Evolutionary conservation across 2,888 invertebrate species (phyloP).

Genomic region (Gari tellinella): DNA sequence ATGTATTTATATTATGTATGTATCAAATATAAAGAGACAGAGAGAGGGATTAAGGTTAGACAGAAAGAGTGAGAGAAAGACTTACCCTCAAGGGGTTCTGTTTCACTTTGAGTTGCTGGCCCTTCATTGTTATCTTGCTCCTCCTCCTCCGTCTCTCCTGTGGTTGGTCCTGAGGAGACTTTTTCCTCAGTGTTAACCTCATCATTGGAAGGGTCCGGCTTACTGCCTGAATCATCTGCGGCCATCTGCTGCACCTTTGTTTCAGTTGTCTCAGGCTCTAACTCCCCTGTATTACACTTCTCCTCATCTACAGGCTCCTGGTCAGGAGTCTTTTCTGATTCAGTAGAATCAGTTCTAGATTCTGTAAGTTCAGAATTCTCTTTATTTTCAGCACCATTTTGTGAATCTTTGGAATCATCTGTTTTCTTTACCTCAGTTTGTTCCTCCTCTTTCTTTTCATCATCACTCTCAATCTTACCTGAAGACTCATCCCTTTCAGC

Average conservation of each 20-base stretch:
- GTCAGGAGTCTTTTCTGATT: conserved; percentile 32
- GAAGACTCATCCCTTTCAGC: conserved; percentile 2
- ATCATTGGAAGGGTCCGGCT: conserved; percentile 1
- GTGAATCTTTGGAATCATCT: conserved; percentile 5
- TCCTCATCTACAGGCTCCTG: conserved; percentile 21
- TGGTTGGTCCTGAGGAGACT: conserved; percentile 2
- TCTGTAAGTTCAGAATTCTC: conserved; percentile 17
- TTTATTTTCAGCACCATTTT: conserved; percentile 18
- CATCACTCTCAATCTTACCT: conserved; percentile 1
- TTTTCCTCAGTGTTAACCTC: not conserved
- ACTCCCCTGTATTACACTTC: conserved; percentile 11
- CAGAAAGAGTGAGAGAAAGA: no score
- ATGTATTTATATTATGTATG: no score
- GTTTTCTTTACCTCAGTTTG: not conserved
- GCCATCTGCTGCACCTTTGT: conserved; percentile 47
- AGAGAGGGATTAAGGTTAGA: no score
- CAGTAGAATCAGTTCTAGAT: conserved; percentile 35
- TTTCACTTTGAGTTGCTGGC: conserved; percentile 13
- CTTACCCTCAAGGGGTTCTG: conserved; percentile 20
- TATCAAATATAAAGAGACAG: no score
- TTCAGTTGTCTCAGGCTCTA: conserved; percentile 6
- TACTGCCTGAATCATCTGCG: conserved; percentile 32
- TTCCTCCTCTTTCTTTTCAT: not conserved
- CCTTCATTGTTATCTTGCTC: conserved; percentile 37
- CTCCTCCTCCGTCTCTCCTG: conserved; percentile 17